Percentiles rank a stretch among this genome's conserved stretches.
Conservation (phyloP, 2,888 invertebrate genomes). For the Meiosimyza platycephala region DNA sequence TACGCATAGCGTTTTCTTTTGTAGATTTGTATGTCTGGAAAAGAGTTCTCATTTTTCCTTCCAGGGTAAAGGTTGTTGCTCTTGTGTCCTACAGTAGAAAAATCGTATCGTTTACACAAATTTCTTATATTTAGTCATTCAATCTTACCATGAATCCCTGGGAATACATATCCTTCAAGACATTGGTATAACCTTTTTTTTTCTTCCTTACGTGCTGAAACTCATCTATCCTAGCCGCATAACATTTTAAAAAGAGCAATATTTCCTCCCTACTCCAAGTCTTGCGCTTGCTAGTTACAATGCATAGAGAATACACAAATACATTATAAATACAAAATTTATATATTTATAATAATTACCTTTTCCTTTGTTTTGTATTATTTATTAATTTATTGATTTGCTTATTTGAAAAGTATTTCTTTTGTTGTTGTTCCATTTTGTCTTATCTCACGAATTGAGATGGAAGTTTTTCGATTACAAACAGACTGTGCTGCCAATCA, state of each 20-base stretch:
- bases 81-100: not conserved
- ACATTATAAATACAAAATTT: no score
- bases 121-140: not conserved
- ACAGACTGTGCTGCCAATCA: no score
- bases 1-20: constrained; percentile 9
- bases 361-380: no score
- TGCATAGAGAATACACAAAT: no score
- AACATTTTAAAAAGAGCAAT: constrained; percentile 1
- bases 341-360: not conserved
- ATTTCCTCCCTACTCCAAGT: constrained; percentile 1
- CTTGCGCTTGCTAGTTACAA: not conserved
- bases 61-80: constrained; percentile 9
- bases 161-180: not conserved
- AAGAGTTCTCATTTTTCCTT: constrained; percentile 8
- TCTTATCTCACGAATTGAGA: no score
- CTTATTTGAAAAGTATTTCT: no score
- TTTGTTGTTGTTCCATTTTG: no score
- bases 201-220: constrained; percentile 11
- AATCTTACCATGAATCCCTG: constrained; percentile 11
- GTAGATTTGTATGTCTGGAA: constrained; percentile 10
- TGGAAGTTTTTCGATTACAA: no score
- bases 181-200: not conserved
- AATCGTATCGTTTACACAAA: not conserved
- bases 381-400: no score
- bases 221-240: not conserved